Evolutionary conservation across 2,113 vertebrate genomes (phyloP), one percentile per base, ranked within the genome.

Genomic region (Neotragus moschatus): DNA sequence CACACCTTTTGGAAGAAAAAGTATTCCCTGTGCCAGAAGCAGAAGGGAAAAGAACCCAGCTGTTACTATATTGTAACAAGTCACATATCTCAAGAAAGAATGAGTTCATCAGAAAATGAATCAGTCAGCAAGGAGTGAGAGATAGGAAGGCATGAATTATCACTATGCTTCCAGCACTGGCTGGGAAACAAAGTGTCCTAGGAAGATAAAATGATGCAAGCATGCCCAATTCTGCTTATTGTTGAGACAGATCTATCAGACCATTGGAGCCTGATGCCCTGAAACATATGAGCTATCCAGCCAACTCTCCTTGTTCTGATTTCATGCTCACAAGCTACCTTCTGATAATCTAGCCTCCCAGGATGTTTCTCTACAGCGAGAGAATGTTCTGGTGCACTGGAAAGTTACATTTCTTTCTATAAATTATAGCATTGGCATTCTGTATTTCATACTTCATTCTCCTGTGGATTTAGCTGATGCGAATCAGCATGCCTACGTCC

Each of bases 351-450:
- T 25, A 26, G 79, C 56, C 84, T 90, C 75, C 90, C 26, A 16
- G 26, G 47, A 93, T 47, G 45, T 30, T 86, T 77, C 90, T 92
- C 58, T 51, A 55, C 23, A 33, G 60, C 2, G 11, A 80, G n/a
- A 81, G 39, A 80, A 73, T 49, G 39, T 63, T 88, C 51, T 73
- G 45, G 6, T 88, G 49, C 70, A 51, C 77, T 89, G 25, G 13
- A 39, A 90, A 96, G 73, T 79, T 66, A 61, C 53, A 81, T 88
- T 90, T 89, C 47, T 88, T 70, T 87, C 56, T 75, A 26, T 47
- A 93, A 96, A 94, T 94, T 30, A 77, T 55, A 88, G 11, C 85
- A 85, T 15, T 58, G 81, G 49, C 66, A 95, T 96, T 97, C 95
- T 61, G n/a, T 14, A 36, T 43, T 88, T 60, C 28, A 56, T 49